Base-by-base conservation (phyloP, 35 echinoderm and acorn worm genomes). In the Chiridota heheva region DNA sequence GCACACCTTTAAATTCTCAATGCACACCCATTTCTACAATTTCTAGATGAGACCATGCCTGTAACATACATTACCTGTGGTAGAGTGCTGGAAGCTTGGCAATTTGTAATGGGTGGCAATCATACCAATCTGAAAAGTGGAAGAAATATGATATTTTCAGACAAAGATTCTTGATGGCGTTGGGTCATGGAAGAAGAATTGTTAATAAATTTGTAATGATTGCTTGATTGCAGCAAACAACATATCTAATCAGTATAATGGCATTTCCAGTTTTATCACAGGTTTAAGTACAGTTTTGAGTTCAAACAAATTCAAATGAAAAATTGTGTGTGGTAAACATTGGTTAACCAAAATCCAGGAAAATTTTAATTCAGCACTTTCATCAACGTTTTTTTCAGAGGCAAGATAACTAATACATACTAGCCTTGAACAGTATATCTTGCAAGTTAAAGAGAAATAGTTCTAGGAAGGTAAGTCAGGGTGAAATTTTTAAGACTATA, bases 1-100 rank as follows among this genome's bases (percentile, higher is more conserved):
- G n/a, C n/a, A n/a, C n/a, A n/a, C n/a, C n/a, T n/a, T n/a, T n/a
- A n/a, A n/a, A n/a, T n/a, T n/a, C n/a, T n/a, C n/a, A n/a, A n/a
- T n/a, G n/a, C n/a, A n/a, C n/a, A n/a, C n/a, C n/a, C n/a, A n/a
- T n/a, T n/a, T n/a, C n/a, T n/a, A n/a, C n/a, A n/a, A n/a, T n/a
- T n/a, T n/a, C n/a, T n/a, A n/a, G n/a, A n/a, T n/a, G n/a, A n/a
- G n/a, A n/a, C n/a, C n/a, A n/a, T n/a, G n/a, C n/a, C n/a, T n/a
- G n/a, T n/a, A n/a, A n/a, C n/a, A n/a, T n/a, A n/a, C n/a, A n/a
- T 57, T 73, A 96, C 92, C 87, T 96, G 73, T 44, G 88, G 73
- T 25, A 90, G 82, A 25, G 92, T 87, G 17, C 72, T 90, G 56
- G 82, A 76, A 42, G n/a, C 87, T 96, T 58, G 87, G 77, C 28